Evolutionary conservation across 2,888 invertebrate species (phyloP), one percentile per base, ranked within the genome.

Genomic region (Dolichomitus sp.): DNA sequence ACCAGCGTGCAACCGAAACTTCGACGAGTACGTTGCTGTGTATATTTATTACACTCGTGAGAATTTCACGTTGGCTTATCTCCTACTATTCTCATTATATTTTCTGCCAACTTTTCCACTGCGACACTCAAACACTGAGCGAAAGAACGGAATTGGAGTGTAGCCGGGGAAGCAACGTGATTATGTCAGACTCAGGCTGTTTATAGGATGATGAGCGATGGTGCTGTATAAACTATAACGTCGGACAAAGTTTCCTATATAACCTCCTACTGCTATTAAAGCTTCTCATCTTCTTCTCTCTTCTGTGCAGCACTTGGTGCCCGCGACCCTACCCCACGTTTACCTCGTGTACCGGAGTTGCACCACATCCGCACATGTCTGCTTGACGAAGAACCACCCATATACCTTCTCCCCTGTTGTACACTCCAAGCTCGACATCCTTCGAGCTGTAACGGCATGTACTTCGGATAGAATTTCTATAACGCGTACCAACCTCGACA

Each of bases 261-360:
- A 33, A 1, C 4, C 2, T 59, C 3, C 33, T 37, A 27, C 14
- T n/a, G 52, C 69, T 75, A 70, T 75, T 65, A 75, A n/a, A 75
- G 42, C 27, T 6, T 9, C 37, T 37, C 9, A 5, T 37, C 9
- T 37, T 37, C 37, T 59, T 48, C 17, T 27, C 42, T 48, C 72
- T 78, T 68, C 79, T 83, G 9, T 9, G 78, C 81, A 81, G 80
- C 74, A 70, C 45, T 17, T 33, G 40, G 61, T 65, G 48, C 63
- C 5, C 63, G 42, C 74, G 27, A 37, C 61, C 75, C 80, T 54
- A 70, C 57, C 69, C 66, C 76, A 66, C 81, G 68, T 77, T 81
- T 81, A 81, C 61, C 66, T 81, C 72, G 66, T 77, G 57, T 61
- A 66, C 76, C 66, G 42, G 76, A 77, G 76, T 73, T 72, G 57